These are phyloP conservation scores for Myiozetetes cayanensis DNA, from an alignment of 2,113 vertebrate genomes.

Conservation along the genomic window DNA sequence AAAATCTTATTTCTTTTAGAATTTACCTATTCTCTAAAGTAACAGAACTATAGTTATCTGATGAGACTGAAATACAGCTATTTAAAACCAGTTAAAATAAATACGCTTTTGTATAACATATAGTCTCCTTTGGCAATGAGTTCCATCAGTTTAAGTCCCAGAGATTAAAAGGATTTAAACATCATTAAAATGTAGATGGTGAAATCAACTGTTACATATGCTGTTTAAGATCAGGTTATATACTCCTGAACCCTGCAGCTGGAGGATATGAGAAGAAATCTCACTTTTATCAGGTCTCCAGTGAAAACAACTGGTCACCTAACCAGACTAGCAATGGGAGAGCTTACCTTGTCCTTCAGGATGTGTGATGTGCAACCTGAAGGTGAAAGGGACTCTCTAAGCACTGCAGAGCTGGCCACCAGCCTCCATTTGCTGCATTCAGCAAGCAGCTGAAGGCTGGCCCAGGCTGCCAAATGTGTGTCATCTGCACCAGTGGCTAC, in stretches of 20 bases:
- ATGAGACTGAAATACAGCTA: neutral
- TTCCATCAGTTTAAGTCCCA: neutral
- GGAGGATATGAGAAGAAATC: neutral
- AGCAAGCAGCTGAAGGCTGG: slow-evolving; percentile 47
- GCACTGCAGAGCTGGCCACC: neutral
- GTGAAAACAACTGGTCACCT: neutral
- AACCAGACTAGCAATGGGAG: neutral
- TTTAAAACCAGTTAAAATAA: slow-evolving; percentile 25
- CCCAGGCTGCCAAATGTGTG: neutral
- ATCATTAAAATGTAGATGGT: neutral
- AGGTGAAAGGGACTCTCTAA: neutral
- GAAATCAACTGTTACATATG: neutral
- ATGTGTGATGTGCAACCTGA: neutral
- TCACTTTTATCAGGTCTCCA: neutral
- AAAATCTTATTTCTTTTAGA: neutral
- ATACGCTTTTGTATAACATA: neutral
- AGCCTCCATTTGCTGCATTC: slow-evolving; percentile 2
- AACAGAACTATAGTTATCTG: neutral
- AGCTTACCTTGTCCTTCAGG: neutral
- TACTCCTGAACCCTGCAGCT: neutral
- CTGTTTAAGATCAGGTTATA: neutral
- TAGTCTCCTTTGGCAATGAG: neutral
- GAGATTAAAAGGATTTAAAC: neutral
- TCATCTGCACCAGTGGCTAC: slow-evolving; percentile 13
- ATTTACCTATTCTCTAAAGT: neutral